Conservation (phyloP, 1,140 invertebrate species). For the Brachionus manjavacas region DNA sequence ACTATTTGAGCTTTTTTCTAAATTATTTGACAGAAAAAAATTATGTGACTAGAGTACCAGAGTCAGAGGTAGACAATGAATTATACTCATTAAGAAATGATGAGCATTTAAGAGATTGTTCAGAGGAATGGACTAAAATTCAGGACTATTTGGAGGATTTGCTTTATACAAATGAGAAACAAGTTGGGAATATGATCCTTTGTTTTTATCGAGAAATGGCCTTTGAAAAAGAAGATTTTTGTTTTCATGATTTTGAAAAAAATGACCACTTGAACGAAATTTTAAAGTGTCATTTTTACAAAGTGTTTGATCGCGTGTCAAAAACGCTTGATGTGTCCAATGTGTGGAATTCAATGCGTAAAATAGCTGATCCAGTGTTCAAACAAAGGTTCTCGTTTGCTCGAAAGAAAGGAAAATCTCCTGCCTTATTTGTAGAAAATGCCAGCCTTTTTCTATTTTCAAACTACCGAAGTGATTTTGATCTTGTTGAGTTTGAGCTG, state of each 20-base stretch:
- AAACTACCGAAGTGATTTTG: background rate
- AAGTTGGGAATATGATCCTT: background rate
- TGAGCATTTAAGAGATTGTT: background rate
- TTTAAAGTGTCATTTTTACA: constrained; percentile 4
- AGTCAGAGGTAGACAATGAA: background rate
- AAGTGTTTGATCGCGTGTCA: background rate
- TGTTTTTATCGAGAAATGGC: constrained; percentile 8
- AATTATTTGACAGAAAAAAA: background rate
- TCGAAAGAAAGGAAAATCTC: background rate
- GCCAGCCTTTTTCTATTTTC: background rate
- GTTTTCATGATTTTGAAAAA: background rate
- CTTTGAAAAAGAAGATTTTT: background rate
- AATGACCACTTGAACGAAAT: background rate
- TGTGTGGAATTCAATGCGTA: background rate
- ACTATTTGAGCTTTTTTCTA: background rate
- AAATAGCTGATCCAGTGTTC: background rate
- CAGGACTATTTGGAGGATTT: background rate
- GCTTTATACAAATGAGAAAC: background rate
- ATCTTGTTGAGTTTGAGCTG: background rate
- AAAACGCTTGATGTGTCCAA: background rate
- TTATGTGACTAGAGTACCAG: background rate
- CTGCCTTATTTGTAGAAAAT: background rate
- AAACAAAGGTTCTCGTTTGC: background rate
- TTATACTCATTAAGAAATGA: too few relatives aligned
- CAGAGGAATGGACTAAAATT: background rate